A percentile compares a stretch with the other conserved stretches of the same genome.
phyloP scores from a whole-genome alignment of 1,140 invertebrate species.

The Lamellibrachia luymesi region DNA sequence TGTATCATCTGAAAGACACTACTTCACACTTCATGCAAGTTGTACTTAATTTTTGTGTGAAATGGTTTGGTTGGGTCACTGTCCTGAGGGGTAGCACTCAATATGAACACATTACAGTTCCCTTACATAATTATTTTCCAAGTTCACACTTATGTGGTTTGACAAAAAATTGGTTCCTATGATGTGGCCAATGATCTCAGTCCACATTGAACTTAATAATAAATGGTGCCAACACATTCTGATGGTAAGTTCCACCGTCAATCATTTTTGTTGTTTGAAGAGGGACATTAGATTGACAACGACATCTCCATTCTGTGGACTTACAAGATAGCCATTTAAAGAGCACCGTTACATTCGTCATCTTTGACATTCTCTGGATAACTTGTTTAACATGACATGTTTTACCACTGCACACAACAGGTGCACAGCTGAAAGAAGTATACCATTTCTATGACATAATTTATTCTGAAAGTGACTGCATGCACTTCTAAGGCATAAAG shows the following conservation, averaged over 20 bases:
- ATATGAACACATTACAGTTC: too few relatives aligned
- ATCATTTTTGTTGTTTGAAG: background rate
- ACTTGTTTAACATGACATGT: background rate
- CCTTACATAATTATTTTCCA: too few relatives aligned
- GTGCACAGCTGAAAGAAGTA: background rate
- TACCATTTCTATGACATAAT: background rate
- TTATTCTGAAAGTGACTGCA: background rate
- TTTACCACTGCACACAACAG: background rate
- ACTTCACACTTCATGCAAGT: too few relatives aligned
- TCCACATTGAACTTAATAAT: background rate
- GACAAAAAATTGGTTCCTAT: too few relatives aligned
- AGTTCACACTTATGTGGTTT: too few relatives aligned
- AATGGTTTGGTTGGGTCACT: too few relatives aligned
- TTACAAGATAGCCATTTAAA: background rate
- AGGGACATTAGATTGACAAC: background rate
- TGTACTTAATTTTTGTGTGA: too few relatives aligned
- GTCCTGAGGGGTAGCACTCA: too few relatives aligned
- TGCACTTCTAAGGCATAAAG: background rate
- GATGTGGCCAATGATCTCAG: background rate
- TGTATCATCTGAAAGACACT: too few relatives aligned
- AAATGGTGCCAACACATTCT: background rate
- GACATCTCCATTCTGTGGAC: background rate
- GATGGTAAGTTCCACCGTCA: background rate
- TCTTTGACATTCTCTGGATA: background rate
- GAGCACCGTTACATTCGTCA: background rate